These are phyloP conservation scores for Aramus guarauna DNA, from an alignment of 2,113 vertebrate genomes.

Conservation along the genomic window DNA sequence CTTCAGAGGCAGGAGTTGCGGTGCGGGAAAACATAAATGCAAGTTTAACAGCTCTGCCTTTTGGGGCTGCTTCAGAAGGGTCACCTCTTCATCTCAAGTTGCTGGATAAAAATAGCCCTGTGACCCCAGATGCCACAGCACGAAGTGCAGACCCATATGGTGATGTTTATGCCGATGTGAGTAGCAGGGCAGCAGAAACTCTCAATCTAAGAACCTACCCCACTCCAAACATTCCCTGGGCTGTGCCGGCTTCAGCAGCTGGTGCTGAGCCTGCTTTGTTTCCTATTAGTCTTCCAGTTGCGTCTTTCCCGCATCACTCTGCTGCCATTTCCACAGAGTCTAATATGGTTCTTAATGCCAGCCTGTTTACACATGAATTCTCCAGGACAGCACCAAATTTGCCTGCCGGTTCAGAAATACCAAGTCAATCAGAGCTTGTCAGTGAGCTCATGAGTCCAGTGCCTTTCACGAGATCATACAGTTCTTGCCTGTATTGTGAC, in stretches of 20 bases:
- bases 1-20: not conserved
- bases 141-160: not conserved
- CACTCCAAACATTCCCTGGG: not conserved
- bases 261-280: not conserved
- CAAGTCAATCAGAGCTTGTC: not conserved
- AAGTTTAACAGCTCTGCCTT: not conserved
- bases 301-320: not conserved
- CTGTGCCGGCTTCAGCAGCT: not conserved
- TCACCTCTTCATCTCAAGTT: not conserved
- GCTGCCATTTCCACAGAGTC: not conserved
- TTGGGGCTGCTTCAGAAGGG: not conserved
- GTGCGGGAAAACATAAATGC: not conserved
- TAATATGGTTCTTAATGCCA: not conserved
- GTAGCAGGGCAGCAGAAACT: not conserved
- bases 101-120: not conserved
- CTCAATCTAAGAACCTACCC: not conserved
- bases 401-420: constrained; percentile 12
- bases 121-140: not conserved
- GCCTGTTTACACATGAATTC: constrained; percentile 33
- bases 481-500: constrained; percentile 68
- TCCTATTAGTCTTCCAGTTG: constrained; percentile 5
- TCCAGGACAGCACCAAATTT: not conserved
- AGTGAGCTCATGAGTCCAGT: constrained; percentile 67
- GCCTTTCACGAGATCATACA: constrained; percentile 65
- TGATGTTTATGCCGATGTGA: not conserved